phyloP scores from a whole-genome alignment of 2,888 invertebrate species.

The Drosophila kokeensis region DNA sequence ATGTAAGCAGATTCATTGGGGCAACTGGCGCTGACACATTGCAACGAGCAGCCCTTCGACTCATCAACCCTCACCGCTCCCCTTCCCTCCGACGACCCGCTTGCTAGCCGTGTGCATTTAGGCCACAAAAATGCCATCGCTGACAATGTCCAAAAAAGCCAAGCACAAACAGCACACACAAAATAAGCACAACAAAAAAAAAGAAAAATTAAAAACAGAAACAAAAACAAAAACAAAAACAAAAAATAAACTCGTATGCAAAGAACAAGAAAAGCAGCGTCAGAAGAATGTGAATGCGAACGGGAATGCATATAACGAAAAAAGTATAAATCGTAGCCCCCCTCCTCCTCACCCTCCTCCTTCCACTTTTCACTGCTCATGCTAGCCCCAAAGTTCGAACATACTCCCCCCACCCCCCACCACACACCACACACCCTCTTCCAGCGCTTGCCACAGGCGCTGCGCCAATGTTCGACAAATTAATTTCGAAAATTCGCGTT shows the following conservation, averaged over 20 bases:
- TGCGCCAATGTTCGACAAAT: slow-evolving; percentile 66
- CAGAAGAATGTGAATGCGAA: slow-evolving; percentile 60
- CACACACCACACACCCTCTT: neutral
- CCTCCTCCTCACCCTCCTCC: neutral
- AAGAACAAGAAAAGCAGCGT: slow-evolving; percentile 31
- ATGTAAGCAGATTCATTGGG: slow-evolving; percentile 78
- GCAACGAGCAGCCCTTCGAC: slow-evolving; percentile 40
- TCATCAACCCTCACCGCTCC: slow-evolving; percentile 4
- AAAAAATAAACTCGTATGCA: slow-evolving; percentile 24
- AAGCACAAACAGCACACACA: slow-evolving; percentile 49
- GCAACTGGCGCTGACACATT: slow-evolving; percentile 74
- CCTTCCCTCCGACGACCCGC: neutral
- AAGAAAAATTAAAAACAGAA: slow-evolving; percentile 42
- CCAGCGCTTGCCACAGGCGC: slow-evolving; percentile 33
- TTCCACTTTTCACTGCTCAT: neutral
- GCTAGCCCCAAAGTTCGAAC: neutral
- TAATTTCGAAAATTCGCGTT: slow-evolving; percentile 71
- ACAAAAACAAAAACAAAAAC: slow-evolving; percentile 30
- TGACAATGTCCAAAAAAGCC: slow-evolving; percentile 72
- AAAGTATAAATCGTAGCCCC: slow-evolving; percentile 26
- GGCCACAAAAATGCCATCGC: slow-evolving; percentile 80
- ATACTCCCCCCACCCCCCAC: neutral
- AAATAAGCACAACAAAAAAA: slow-evolving; percentile 57
- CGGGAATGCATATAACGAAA: slow-evolving; percentile 60
- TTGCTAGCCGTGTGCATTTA: slow-evolving; percentile 57